A percentile compares a stretch with the other conserved stretches of the same genome.
These are phyloP conservation scores for Caenorhabditis sp. DNA, from an alignment of 2,888 invertebrate genomes.

Conservation along the genomic window DNA sequence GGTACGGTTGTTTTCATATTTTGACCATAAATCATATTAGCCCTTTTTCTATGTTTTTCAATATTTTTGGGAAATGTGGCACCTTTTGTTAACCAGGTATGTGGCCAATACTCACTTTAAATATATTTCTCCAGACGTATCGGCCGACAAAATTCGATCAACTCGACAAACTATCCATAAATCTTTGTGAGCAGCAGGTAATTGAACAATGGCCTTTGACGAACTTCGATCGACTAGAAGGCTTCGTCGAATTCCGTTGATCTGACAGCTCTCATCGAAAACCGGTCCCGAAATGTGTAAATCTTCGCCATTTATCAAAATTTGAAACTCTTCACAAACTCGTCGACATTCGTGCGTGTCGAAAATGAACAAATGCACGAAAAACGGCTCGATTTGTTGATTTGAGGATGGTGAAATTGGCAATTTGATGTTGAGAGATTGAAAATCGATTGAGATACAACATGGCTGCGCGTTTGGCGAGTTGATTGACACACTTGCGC, in stretches of 20 bases:
- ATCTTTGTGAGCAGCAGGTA: constrained; percentile 20
- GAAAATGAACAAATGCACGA: constrained; percentile 86
- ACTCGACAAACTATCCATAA: constrained; percentile 61
- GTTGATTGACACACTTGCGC: background rate
- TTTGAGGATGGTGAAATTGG: constrained; percentile 3
- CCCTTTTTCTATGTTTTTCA: no score
- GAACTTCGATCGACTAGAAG: constrained; percentile 30
- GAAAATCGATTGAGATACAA: constrained; percentile 41
- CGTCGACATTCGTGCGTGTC: constrained; percentile 76
- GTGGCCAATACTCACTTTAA: constrained; percentile 49
- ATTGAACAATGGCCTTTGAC: constrained; percentile 27
- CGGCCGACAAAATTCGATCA: constrained; percentile 62
- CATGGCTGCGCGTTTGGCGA: background rate
- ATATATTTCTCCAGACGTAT: constrained; percentile 52
- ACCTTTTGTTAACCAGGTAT: no score
- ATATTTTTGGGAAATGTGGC: no score
- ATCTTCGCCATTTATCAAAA: constrained; percentile 50
- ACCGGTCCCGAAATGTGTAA: constrained; percentile 38
- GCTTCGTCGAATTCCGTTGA: constrained; percentile 27
- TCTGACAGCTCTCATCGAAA: constrained; percentile 24
- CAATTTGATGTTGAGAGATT: constrained; percentile 26
- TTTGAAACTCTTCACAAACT: constrained; percentile 63
- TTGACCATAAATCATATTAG: no score
- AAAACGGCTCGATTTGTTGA: constrained; percentile 86
- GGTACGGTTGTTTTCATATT: no score